Conservation (phyloP, 2,113 vertebrate genomes). For the Phaethornis superciliosus region DNA sequence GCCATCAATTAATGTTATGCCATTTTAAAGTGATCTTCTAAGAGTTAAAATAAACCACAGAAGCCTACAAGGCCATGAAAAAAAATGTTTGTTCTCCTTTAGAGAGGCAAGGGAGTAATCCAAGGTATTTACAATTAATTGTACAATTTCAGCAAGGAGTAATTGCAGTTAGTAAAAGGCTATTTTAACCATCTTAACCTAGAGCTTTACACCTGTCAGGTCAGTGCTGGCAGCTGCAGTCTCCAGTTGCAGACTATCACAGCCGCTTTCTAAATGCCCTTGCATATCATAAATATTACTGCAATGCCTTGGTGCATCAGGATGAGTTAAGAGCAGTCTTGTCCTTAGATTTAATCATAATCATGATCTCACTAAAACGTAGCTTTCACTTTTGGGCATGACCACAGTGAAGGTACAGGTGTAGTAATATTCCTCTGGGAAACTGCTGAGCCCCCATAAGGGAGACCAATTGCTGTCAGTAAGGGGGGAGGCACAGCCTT, state of each 20-base stretch:
- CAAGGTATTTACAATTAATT: conserved; percentile 6
- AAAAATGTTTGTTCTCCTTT: not conserved
- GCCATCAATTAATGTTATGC: not conserved
- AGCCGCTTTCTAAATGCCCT: not conserved
- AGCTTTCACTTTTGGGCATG: not conserved
- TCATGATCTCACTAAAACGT: not conserved
- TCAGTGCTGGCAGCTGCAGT: not conserved
- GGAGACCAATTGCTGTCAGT: not conserved
- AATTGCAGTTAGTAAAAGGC: not conserved
- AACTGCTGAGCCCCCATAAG: not conserved
- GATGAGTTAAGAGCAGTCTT: not conserved
- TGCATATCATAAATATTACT: not conserved
- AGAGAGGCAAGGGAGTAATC: not conserved
- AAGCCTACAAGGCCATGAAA: not conserved
- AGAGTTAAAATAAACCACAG: not conserved
- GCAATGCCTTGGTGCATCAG: not conserved
- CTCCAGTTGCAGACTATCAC: not conserved
- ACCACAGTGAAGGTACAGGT: not conserved
- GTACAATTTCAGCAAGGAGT: not conserved
- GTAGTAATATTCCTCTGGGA: not conserved
- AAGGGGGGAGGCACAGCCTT: not conserved
- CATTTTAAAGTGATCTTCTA: not conserved
- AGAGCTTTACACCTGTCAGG: not conserved
- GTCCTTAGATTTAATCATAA: not conserved
- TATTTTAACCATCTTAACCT: not conserved